Evolutionary conservation across 2,888 invertebrate species (phyloP).

Genomic region (Drosophila pseudotalamancana): DNA sequence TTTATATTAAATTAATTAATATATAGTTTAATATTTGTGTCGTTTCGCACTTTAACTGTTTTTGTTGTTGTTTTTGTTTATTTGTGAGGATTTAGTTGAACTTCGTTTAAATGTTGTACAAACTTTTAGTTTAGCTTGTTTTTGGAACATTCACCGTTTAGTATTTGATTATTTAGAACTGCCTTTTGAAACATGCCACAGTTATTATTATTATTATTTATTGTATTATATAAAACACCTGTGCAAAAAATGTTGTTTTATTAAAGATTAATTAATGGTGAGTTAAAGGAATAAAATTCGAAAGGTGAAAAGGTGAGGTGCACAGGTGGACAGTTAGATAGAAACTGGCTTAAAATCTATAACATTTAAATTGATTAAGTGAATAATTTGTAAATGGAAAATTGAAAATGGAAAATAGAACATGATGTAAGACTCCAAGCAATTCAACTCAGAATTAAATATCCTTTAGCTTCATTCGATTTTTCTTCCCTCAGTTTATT

Average conservation of each 20-base stretch:
- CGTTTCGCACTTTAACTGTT: slow-evolving; percentile 34
- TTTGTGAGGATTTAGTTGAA: slow-evolving; percentile 28
- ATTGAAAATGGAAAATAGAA: background rate
- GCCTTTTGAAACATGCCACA: slow-evolving; percentile 43
- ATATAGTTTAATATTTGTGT: slow-evolving; percentile 20
- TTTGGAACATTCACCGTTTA: slow-evolving; percentile 76
- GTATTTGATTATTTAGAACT: slow-evolving; percentile 40
- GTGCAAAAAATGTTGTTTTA: slow-evolving; percentile 21
- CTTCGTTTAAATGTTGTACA: slow-evolving; percentile 48
- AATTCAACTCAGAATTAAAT: background rate
- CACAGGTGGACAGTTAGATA: slow-evolving; percentile 41
- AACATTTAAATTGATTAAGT: slow-evolving; percentile 11
- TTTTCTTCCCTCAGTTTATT: slow-evolving; percentile 2
- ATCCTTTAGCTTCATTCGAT: background rate
- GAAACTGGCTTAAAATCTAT: slow-evolving; percentile 12
- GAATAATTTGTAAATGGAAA: background rate
- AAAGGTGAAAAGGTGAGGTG: slow-evolving; percentile 34
- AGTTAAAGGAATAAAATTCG: slow-evolving; percentile 1
- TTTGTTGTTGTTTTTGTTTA: background rate
- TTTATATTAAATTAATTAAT: slow-evolving; percentile 4
- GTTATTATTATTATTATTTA: background rate
- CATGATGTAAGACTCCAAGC: background rate
- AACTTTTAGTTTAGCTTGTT: slow-evolving; percentile 49
- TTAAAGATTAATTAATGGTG: slow-evolving; percentile 9
- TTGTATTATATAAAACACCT: slow-evolving; percentile 23